Base-by-base conservation (phyloP, 2,797 vertebrate genomes). In the Fistularia tabacaria region DNA sequence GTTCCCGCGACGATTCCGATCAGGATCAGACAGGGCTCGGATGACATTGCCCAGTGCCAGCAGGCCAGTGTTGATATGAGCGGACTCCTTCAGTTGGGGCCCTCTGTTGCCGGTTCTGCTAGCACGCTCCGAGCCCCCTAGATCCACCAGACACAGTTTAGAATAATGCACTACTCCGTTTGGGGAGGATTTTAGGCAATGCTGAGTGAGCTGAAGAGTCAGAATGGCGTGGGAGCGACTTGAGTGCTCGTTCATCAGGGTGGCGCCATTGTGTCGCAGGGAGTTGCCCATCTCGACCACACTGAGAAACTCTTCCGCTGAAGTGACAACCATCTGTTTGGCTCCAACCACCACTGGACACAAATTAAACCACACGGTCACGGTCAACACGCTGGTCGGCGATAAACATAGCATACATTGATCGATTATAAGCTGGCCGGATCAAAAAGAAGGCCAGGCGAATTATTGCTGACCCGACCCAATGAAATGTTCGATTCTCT, bases 141-240 rank as follows among this genome's bases (percentile, higher is more conserved):
- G 88, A 79, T 97, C 94, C 50, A 98, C 94, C 82, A 98, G 90
- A 58, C 92, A 92, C 74, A 97, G 93, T 69, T 96, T 97, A 1
- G 94, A 96, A 46, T 80, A 59, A 37, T 88, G 76, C 3, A 50
- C 8, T 0, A 64, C 46, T 38, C 62, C 15, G 11, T 69, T 58
- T 44, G 61, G 40, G 13, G 7, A 54, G 53, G 69, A 38, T 8
- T 65, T 60, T 15, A 64, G 76, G 52, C 85, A 75, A 25, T 25
- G 25, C 79, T 93, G 92, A 62, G 64, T 68, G 73, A 97, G 74
- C 59, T 76, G 90, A 59, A 98, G 88, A 15, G 92, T 94, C 83
- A 98, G 90, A 80, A 98, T 89, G 39, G 92, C 83, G 0, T 97
- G 94, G 46, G 94, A 96, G 54, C 94, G 92, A 67, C 94, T 98